These are phyloP conservation scores for Chloroceryle aenea DNA, from an alignment of 2,113 vertebrate species.

Conservation along the genomic window DNA sequence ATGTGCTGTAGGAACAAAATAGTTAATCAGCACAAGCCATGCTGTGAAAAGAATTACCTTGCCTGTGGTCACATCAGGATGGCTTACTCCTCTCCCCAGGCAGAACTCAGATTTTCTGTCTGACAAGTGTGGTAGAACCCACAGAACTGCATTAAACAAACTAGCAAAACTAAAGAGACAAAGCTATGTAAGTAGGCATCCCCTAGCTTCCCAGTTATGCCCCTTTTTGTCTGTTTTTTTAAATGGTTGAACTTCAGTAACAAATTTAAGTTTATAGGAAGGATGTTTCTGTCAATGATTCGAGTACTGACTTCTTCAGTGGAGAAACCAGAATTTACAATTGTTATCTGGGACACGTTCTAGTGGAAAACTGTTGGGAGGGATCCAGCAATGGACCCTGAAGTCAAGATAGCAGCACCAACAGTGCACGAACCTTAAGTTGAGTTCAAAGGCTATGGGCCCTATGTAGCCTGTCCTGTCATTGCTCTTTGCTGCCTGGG, in stretches of 20 bases:
- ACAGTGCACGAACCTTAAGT: background rate
- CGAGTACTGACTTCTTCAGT: background rate
- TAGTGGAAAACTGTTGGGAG: background rate
- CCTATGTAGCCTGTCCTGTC: background rate
- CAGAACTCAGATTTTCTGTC: background rate
- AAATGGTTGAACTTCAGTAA: background rate
- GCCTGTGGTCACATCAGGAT: background rate
- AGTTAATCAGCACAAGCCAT: background rate
- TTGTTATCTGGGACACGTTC: background rate
- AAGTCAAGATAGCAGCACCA: background rate
- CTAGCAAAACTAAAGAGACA: background rate
- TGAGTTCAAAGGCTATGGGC: accelerated
- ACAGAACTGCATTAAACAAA: background rate
- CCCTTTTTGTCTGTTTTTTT: background rate
- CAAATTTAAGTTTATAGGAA: background rate
- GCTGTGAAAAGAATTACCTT: background rate
- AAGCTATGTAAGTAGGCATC: background rate
- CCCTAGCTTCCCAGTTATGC: background rate
- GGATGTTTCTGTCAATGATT: background rate
- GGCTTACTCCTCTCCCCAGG: background rate
- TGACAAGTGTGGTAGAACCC: background rate
- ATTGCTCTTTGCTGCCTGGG: background rate
- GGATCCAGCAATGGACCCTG: background rate
- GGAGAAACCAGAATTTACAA: background rate
- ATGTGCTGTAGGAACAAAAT: background rate